phyloP scores from a whole-genome alignment of 2,797 vertebrate species.

The Rhabdomys pumilio region DNA sequence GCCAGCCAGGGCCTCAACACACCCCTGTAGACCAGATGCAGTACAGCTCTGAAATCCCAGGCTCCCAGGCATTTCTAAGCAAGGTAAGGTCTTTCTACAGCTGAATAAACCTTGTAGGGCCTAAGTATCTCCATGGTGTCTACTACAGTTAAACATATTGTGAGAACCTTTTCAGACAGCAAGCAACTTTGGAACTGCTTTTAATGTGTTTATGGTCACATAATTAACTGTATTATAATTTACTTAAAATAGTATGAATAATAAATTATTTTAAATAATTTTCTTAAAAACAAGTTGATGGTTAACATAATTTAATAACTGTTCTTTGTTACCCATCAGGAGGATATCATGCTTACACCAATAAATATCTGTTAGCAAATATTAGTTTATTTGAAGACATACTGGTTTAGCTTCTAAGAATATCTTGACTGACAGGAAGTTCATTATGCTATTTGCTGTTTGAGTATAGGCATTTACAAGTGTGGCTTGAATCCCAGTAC shows the following conservation, averaged over 20 bases:
- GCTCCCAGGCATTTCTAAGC: constrained; percentile 84
- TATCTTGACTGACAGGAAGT: constrained; percentile 22
- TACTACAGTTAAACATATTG: neutral
- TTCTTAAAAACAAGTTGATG: neutral
- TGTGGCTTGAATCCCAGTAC: neutral
- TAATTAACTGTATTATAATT: neutral
- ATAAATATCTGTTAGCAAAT: constrained; percentile 44
- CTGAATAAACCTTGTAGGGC: neutral
- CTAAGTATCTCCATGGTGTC: neutral
- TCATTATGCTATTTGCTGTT: neutral
- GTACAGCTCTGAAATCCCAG: constrained; percentile 75
- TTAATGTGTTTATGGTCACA: neutral
- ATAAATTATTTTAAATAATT: neutral
- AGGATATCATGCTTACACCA: neutral
- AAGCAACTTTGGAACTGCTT: neutral
- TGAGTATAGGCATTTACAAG: neutral
- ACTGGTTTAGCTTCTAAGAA: constrained; percentile 1
- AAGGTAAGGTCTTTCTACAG: constrained; percentile 87
- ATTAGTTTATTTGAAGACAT: neutral
- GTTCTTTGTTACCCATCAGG: neutral
- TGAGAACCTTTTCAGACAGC: neutral
- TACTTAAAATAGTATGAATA: neutral
- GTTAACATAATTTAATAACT: neutral
- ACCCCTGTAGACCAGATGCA: constrained; percentile 82
- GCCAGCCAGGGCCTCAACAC: constrained; percentile 85